A percentile compares a stretch with the other conserved stretches of the same genome.
Conservation (phyloP, 1,140 invertebrate species). For the Brachionus paranguensis region DNA sequence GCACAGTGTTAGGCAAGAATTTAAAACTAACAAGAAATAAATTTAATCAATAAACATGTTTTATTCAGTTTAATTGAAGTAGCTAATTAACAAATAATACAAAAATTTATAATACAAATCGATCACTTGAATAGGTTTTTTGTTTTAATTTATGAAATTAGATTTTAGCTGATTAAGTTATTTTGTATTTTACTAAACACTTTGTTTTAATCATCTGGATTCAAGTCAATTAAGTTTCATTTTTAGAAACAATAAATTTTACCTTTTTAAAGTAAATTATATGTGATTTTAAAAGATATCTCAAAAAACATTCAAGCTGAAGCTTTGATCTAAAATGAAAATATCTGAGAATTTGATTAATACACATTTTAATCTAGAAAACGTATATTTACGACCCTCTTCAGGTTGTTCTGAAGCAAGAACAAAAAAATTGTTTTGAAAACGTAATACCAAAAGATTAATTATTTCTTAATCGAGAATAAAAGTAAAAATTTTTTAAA, state of each 20-base stretch:
- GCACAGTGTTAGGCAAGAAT: not conserved
- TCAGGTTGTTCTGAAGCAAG: not conserved
- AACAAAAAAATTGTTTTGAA: not conserved
- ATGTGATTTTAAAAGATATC: not conserved
- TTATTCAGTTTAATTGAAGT: not conserved
- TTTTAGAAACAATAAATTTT: not conserved
- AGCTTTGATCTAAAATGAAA: not conserved
- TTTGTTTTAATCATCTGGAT: not conserved
- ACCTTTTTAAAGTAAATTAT: not conserved
- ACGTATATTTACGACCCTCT: not conserved
- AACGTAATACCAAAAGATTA: not conserved
- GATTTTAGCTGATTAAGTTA: not conserved
- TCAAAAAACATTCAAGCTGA: not conserved
- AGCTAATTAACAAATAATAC: not conserved
- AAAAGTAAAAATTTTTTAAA: not conserved
- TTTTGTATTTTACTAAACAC: not conserved
- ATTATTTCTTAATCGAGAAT: not conserved
- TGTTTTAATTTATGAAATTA: not conserved
- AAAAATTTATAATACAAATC: not conserved
- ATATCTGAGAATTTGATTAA: not conserved
- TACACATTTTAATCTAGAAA: not conserved
- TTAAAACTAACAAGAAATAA: not conserved
- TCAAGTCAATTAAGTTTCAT: not conserved
- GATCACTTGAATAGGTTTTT: not conserved
- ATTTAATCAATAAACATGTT: not conserved